Evolutionary conservation across 1,140 invertebrate species (phyloP).

Genomic region (Muscidifurax raptorellus): DNA sequence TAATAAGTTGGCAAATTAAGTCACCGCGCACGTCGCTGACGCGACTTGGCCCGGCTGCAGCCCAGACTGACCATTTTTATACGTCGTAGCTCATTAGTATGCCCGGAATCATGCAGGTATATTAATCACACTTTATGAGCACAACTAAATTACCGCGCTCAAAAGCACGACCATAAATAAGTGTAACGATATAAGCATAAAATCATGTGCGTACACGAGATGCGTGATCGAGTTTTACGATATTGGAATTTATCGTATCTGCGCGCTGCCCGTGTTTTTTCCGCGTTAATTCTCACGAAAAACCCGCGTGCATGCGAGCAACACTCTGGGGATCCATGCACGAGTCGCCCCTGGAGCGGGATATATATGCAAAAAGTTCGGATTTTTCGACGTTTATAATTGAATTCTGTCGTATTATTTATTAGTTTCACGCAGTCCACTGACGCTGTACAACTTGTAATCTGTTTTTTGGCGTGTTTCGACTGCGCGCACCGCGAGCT

Average conservation of each 20-base stretch:
- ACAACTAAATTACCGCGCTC: conserved; percentile 43
- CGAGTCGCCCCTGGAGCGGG: too few relatives aligned
- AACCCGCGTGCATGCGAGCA: not conserved
- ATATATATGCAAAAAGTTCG: not conserved
- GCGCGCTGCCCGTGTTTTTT: not conserved
- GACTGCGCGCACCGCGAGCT: not conserved
- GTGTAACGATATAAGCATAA: conserved; percentile 40
- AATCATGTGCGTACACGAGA: conserved; percentile 19
- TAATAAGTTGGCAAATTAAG: conserved; percentile 36
- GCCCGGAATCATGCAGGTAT: conserved; percentile 33
- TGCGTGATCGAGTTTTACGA: conserved; percentile 44
- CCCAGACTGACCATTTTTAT: not conserved
- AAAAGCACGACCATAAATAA: conserved; percentile 42
- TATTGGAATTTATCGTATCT: conserved; percentile 47
- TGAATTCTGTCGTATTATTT: conserved; percentile 32
- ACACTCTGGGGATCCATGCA: not conserved
- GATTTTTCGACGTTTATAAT: not conserved
- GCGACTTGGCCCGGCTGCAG: not conserved
- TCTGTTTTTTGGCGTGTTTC: not conserved
- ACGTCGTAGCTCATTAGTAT: conserved; percentile 41
- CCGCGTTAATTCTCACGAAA: conserved; percentile 8
- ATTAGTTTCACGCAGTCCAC: not conserved
- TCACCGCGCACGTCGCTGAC: not conserved
- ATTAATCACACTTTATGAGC: conserved; percentile 44
- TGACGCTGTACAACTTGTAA: conserved; percentile 29